Evolutionary conservation across 2,797 vertebrate species (phyloP).

Genomic region (Sebastes taczanowskii): DNA sequence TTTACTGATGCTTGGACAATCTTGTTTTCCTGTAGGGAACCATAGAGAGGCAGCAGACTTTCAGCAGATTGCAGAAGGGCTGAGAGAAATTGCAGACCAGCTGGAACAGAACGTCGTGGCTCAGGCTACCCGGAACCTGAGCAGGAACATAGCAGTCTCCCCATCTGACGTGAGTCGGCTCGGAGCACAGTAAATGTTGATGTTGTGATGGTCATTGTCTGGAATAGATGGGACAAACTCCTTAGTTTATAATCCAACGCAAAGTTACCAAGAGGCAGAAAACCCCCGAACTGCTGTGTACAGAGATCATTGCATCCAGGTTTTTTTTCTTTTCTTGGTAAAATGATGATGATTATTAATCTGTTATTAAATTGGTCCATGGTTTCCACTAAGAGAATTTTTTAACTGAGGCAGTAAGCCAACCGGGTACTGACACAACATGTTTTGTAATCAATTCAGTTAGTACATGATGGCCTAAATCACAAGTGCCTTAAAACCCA

Average conservation of each 20-base stretch:
- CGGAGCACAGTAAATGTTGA: not conserved
- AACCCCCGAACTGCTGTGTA: not conserved
- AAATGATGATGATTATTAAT: not conserved
- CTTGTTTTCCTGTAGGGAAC: conserved; percentile 44
- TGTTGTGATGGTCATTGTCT: not conserved
- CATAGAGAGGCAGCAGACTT: conserved; percentile 30
- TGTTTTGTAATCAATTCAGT: not conserved
- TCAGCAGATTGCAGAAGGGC: conserved; percentile 54
- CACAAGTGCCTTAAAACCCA: too few relatives aligned
- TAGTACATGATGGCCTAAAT: not conserved
- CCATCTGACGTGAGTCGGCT: conserved; percentile 47
- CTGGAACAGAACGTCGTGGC: conserved; percentile 60
- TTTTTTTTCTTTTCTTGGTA: not conserved
- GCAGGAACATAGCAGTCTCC: conserved; percentile 35
- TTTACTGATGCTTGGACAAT: not conserved
- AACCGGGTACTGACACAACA: not conserved
- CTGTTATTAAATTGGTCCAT: not conserved
- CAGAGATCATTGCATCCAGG: not conserved
- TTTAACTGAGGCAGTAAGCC: not conserved
- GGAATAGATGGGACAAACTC: not conserved
- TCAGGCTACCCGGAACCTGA: conserved; percentile 67
- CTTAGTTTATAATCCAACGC: not conserved
- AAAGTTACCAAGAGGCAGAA: not conserved
- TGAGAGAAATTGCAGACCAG: conserved; percentile 75
- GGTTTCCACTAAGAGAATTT: not conserved